These are phyloP conservation scores for Porites australiensis DNA, from an alignment of 64 coral and sea anemone species.

Conservation along the genomic window DNA sequence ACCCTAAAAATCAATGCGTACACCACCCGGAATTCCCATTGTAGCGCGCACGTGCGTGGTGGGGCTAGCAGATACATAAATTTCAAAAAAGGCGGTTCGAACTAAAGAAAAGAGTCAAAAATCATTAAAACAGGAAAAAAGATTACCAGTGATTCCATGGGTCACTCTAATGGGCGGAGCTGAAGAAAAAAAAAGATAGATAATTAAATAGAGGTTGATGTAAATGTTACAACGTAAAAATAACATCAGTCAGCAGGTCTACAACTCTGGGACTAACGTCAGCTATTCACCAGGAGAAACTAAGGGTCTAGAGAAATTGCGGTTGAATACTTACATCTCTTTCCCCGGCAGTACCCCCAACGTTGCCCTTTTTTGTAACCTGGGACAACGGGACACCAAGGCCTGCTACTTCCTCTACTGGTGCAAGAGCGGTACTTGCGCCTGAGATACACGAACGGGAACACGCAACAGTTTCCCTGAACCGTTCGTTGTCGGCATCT, in stretches of 20 bases:
- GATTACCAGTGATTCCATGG: neutral
- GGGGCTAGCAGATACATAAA: too few relatives aligned
- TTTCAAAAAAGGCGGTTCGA: neutral
- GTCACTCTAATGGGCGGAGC: slow-evolving; percentile 26
- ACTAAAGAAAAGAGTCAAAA: neutral
- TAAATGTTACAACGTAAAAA: too few relatives aligned
- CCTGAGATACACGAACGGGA: slow-evolving; percentile 68
- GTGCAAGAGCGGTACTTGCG: slow-evolving; percentile 23
- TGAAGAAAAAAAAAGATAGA: slow-evolving; percentile 2
- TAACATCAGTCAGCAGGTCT: too few relatives aligned
- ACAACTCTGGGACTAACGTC: too few relatives aligned
- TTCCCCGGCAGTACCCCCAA: slow-evolving; percentile 69
- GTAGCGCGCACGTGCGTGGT: too few relatives aligned
- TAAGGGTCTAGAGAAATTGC: too few relatives aligned
- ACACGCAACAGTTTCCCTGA: slow-evolving; percentile 53
- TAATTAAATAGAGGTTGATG: too few relatives aligned
- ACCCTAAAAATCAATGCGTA: too few relatives aligned
- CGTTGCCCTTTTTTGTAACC: slow-evolving; percentile 41
- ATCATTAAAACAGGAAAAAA: neutral
- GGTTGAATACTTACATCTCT: slow-evolving; percentile 2
- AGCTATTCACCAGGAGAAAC: too few relatives aligned
- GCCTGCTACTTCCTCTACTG: neutral
- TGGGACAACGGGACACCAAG: slow-evolving; percentile 51
- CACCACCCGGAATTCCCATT: too few relatives aligned
- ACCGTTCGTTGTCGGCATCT: slow-evolving; percentile 6